Evolutionary conservation across 1,140 invertebrate genomes (phyloP).

Genomic region (Armadillidium nasatum): DNA sequence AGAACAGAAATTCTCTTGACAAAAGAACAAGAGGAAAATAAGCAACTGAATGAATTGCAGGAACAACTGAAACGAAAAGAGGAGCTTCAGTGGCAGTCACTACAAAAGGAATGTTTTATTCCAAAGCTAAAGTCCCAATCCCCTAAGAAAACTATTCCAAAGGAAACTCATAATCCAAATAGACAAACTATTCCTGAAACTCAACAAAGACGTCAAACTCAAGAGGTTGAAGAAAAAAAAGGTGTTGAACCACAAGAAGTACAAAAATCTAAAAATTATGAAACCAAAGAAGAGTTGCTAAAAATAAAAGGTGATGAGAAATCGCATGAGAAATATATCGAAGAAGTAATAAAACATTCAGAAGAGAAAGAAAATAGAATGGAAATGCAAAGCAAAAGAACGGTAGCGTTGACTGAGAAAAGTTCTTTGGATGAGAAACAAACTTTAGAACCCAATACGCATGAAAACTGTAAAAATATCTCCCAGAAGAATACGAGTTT

Average conservation of each 20-base stretch:
- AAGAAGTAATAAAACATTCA: constrained; percentile 11
- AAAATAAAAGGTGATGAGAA: constrained; percentile 13
- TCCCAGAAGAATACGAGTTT: neutral
- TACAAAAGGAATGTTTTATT: too few relatives aligned
- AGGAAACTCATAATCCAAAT: constrained; percentile 22
- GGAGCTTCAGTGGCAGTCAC: too few relatives aligned
- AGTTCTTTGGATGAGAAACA: constrained; percentile 20
- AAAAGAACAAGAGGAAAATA: neutral
- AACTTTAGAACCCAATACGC: neutral
- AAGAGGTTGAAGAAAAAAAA: neutral
- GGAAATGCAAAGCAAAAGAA: constrained; percentile 9
- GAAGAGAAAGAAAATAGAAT: too few relatives aligned
- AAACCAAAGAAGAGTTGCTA: constrained; percentile 16
- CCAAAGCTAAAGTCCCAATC: too few relatives aligned
- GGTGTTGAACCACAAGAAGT: too few relatives aligned
- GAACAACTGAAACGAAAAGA: neutral
- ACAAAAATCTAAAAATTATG: too few relatives aligned
- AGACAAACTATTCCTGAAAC: neutral
- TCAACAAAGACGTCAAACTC: neutral
- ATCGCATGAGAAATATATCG: constrained; percentile 19
- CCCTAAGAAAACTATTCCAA: neutral
- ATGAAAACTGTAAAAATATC: neutral
- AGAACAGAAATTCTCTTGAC: neutral
- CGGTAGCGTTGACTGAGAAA: constrained; percentile 3
- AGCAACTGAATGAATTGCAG: neutral